Evolutionary conservation across 2,888 invertebrate genomes (phyloP).

Genomic region (Leptinotarsa peninsularis): DNA sequence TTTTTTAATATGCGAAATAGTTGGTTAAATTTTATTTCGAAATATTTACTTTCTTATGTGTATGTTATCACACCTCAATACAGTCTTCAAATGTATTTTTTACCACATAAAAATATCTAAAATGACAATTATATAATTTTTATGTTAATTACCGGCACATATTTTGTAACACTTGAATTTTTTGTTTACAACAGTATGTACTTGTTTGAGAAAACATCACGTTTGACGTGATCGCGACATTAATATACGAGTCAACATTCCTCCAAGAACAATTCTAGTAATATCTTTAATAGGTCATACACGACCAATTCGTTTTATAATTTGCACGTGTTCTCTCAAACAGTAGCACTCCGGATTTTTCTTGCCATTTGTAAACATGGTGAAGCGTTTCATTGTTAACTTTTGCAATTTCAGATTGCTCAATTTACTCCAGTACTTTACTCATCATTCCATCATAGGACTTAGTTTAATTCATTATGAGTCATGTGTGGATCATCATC

Average conservation of each 20-base stretch:
- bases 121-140: neutral
- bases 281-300: neutral
- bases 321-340: neutral
- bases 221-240: neutral
- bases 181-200: neutral
- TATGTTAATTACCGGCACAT: neutral
- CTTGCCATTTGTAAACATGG: neutral
- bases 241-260: neutral
- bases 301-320: neutral
- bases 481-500: conserved; percentile 1
- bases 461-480: neutral
- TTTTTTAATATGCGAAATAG: no score
- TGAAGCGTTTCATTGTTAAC: neutral
- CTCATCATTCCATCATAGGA: conserved; percentile 2
- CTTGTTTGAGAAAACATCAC: neutral
- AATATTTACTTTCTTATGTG: no score
- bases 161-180: neutral
- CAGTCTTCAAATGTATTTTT: no score
- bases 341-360: neutral
- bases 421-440: neutral
- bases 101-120: no score
- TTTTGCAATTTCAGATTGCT: neutral
- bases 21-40: no score
- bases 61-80: no score
- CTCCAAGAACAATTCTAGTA: neutral